A percentile compares a stretch with the other conserved stretches of the same genome.
Evolutionary conservation across 2,888 invertebrate species (phyloP).

Genomic region (Orchesellides sinensis): DNA sequence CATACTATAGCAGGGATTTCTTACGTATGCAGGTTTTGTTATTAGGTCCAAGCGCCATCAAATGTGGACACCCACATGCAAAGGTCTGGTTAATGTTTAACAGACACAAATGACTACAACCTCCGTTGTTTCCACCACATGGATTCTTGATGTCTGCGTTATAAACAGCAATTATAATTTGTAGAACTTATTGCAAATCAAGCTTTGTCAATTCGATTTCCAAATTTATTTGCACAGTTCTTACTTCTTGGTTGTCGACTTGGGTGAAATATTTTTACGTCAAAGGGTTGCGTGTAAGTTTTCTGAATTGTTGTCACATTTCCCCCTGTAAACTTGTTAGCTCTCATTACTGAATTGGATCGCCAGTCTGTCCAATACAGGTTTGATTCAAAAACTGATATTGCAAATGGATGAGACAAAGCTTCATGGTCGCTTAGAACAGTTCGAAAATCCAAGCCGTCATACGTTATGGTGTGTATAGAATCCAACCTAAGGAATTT

Average conservation of each 20-base stretch:
- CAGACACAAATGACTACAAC: slow-evolving; percentile 90
- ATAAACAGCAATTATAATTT: slow-evolving; percentile 7
- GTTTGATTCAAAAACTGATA: slow-evolving; percentile 89
- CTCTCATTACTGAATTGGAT: slow-evolving; percentile 89
- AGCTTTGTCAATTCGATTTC: background rate
- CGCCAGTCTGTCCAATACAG: slow-evolving; percentile 96
- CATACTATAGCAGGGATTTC: too few species aligned
- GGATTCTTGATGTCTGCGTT: slow-evolving; percentile 80
- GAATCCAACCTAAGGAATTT: slow-evolving; percentile 83
- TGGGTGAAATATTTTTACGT: slow-evolving; percentile 89
- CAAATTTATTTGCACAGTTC: slow-evolving; percentile 7
- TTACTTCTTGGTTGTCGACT: slow-evolving; percentile 83
- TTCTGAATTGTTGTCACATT: slow-evolving; percentile 88
- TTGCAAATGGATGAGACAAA: slow-evolving; percentile 92
- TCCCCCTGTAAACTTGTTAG: slow-evolving; percentile 91
- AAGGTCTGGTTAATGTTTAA: slow-evolving; percentile 81
- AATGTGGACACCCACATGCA: slow-evolving; percentile 90
- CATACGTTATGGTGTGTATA: slow-evolving; percentile 89
- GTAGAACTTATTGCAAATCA: too few species aligned
- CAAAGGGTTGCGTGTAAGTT: slow-evolving; percentile 92
- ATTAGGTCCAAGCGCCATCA: slow-evolving; percentile 86
- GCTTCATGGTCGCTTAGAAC: slow-evolving; percentile 86
- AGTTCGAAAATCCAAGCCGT: slow-evolving; percentile 84
- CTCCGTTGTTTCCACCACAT: slow-evolving; percentile 84
- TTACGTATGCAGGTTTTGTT: slow-evolving; percentile 83